Conservation (phyloP, 2,888 invertebrate genomes). For the Eumacrocentrus americanus region DNA sequence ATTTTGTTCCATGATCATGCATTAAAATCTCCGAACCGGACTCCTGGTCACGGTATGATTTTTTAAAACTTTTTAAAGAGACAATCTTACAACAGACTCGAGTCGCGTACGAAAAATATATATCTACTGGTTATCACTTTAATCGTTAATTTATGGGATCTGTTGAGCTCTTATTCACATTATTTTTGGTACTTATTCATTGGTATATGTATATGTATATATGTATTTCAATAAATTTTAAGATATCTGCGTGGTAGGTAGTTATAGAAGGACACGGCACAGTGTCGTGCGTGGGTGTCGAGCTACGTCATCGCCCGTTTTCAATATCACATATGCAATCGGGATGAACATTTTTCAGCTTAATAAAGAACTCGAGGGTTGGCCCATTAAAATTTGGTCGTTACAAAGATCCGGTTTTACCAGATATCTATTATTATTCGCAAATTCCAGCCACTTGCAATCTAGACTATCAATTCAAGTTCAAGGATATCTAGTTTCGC, state of each 20-base stretch:
- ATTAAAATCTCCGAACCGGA: too few relatives aligned
- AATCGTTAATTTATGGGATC: neutral
- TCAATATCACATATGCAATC: neutral
- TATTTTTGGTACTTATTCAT: neutral
- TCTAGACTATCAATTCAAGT: constrained; percentile 33
- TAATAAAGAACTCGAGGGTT: neutral
- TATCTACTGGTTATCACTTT: neutral
- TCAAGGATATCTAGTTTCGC: constrained; percentile 40
- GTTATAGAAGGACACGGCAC: neutral
- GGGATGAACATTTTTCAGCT: neutral
- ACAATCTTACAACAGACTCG: too few relatives aligned
- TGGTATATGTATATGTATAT: neutral
- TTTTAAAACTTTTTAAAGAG: too few relatives aligned
- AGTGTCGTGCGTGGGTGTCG: neutral
- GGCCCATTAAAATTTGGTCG: neutral
- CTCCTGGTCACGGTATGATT: too few relatives aligned
- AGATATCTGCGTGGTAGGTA: neutral
- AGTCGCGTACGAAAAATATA: neutral
- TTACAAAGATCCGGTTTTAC: constrained; percentile 37
- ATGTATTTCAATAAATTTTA: neutral
- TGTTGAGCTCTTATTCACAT: too few relatives aligned
- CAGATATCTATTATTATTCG: constrained; percentile 34
- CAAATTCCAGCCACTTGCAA: constrained; percentile 24
- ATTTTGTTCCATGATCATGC: too few relatives aligned
- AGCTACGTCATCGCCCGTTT: neutral